Evolutionary conservation across 2,797 vertebrate species (phyloP).

Genomic region (Halcyon chelicuti): DNA sequence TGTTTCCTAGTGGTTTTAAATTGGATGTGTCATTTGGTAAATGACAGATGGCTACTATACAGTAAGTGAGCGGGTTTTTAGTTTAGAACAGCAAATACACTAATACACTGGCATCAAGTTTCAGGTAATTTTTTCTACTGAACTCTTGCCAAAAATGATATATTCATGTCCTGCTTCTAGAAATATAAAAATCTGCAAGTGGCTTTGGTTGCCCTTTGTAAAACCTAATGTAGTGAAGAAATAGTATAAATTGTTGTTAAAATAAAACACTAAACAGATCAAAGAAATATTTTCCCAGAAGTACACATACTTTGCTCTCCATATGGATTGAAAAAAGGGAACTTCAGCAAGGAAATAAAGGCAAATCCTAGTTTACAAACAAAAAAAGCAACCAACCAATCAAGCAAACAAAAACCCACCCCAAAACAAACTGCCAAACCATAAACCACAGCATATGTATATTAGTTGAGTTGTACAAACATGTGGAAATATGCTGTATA

Average conservation of each 20-base stretch:
- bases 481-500: not conserved
- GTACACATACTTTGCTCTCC: not conserved
- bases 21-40: conserved; percentile 64
- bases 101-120: conserved; percentile 7
- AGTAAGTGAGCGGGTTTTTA: conserved; percentile 24
- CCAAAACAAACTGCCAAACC: not conserved
- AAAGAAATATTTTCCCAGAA: not conserved
- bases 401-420: not conserved
- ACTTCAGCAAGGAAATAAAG: not conserved
- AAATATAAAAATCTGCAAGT: not conserved
- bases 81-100: conserved; percentile 61
- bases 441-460: not conserved
- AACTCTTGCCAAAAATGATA: conserved; percentile 45
- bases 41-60: conserved; percentile 51
- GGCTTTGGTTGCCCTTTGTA: not conserved
- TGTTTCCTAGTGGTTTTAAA: conserved; percentile 63
- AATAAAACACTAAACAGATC: not conserved
- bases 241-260: not conserved
- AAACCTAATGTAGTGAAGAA: not conserved
- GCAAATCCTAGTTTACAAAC: not conserved
- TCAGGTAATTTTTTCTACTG: conserved; percentile 54
- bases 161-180: not conserved
- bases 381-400: not conserved
- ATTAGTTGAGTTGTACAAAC: not conserved
- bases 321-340: not conserved